Base-by-base conservation (phyloP, 2,888 invertebrate genomes). In the Drosophila testacea region DNA sequence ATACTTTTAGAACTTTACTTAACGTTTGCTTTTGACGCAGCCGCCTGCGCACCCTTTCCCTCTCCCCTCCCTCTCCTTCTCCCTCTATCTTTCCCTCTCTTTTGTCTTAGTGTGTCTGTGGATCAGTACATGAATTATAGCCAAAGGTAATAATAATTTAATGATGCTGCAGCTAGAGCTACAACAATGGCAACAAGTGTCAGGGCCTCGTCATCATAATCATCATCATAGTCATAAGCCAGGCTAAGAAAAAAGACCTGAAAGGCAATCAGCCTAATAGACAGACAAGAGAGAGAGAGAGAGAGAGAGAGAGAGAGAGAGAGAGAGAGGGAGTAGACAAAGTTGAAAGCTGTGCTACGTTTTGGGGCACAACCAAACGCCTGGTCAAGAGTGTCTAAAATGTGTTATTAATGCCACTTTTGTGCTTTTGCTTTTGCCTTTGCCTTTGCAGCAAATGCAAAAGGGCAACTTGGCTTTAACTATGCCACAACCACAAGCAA, bases 121-220 rank as follows among this genome's bases (percentile, higher is more conserved):
- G 54, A 47, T 32, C 27, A 39, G 55, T 36, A 46, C 48, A 56
- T 57, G 57, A 57, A 50, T 28, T 32, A 57, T 44, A 34, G 73
- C 86, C 75, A 57, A 44, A 62, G 79, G 86, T 79, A 88, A 89
- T 87, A 88, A 87, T 85, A 88, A 86, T 89, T 86, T 89, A 88
- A 87, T 89, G 88, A 89, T 89, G 87, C 84, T 88, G 76, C 78
- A 76, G 64, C 64, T 51, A 62, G 66, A 32, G 59, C 68, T 65
- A 74, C 81, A 74, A 74, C 70, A 70, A 80, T 70, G 71, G 56
- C 51, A 72, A 69, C 69, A 81, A 78, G 88, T 84, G 88, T 79
- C 76, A 79, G 79, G 48, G 76, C 51, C 66, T 59, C 65, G 56
- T 71, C 68, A 63, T 68, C 63, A 64, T 61, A 70, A 60, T 48